Evolutionary conservation across 2,113 vertebrate species (phyloP), one percentile per base, ranked within the genome.

Genomic region (Ageneiosus marmoratus): DNA sequence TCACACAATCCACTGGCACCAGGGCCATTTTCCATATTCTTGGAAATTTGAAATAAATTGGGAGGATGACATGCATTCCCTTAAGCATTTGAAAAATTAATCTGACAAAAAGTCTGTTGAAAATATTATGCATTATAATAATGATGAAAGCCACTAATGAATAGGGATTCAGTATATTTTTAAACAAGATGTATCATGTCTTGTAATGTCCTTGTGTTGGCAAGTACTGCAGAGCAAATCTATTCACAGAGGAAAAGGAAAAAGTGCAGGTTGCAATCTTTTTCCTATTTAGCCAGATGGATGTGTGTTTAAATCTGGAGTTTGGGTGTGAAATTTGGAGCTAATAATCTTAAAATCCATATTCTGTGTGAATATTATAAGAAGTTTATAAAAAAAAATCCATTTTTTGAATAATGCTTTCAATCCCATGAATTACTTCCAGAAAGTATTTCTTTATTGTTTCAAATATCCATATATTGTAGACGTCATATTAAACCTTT

Each of bases 31-130:
- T 51, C 81, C 29, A 34, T 73, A 75, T 77, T 86, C 79, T 55
- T 79, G 50, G 79, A 63, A 62, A 85, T 81, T 77, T 70, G 44
- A 60, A 83, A 83, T 78, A 60, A 86, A 82, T 86, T 48, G 69
- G 77, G 58, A 48, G 7, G 27, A 56, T 75, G 29, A 75, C 56
- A 41, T 34, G 53, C 9, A 48, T 56, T 50, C 44, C 24, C 65
- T 41, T 75, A 56, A 65, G 41, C 48, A 67, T 79, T 81, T 50
- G 37, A 76, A 44, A 51, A 55, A 86, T 86, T 81, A 74, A 79
- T 81, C 78, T 74, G 48, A 51, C 50, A 37, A 24, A 77, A 83
- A 29, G 63, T 37, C 74, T 81, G 79, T n/a, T 65, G 44, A 70
- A 55, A 67, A 67, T 24, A 62, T 77, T 83, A 22, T 51, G 27